Percentiles rank a stretch among this genome's conserved stretches.
phyloP scores from a whole-genome alignment of 2,113 vertebrate species.

The Monopterus albus region DNA sequence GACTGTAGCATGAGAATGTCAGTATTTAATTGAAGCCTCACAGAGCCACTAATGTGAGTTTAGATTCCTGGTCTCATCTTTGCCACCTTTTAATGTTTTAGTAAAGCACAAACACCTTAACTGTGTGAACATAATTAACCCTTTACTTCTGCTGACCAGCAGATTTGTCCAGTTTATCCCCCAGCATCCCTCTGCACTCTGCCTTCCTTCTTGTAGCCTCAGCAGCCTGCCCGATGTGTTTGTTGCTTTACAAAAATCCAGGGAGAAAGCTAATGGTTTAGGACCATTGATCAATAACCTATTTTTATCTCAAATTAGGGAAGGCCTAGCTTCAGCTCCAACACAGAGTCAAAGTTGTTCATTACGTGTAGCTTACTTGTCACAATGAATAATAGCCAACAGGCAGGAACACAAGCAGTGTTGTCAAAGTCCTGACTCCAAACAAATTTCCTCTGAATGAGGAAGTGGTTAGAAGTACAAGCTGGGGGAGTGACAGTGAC shows the following conservation, averaged over 20 bases:
- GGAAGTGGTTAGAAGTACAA: neutral
- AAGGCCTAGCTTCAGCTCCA: constrained; percentile 39
- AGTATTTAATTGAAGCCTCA: neutral
- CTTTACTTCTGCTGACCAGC: constrained; percentile 44
- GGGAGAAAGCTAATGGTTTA: constrained; percentile 45
- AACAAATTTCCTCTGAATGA: constrained; percentile 38
- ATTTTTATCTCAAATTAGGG: constrained; percentile 67
- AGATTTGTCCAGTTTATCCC: constrained; percentile 29
- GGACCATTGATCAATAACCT: constrained; percentile 67
- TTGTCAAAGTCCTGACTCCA: constrained; percentile 49
- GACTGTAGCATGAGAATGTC: neutral
- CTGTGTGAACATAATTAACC: constrained; percentile 27
- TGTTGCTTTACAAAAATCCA: constrained; percentile 40
- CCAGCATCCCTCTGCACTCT: neutral
- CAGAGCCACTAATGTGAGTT: neutral
- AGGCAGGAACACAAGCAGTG: constrained; percentile 43
- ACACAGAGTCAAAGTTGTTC: constrained; percentile 55
- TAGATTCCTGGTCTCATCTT: neutral
- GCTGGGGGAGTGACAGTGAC: constrained; percentile 10
- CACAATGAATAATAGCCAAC: constrained; percentile 67
- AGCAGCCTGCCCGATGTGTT: constrained; percentile 36
- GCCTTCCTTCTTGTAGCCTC: constrained; percentile 14
- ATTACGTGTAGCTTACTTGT: constrained; percentile 61
- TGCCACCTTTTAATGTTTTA: neutral
- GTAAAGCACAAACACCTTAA: constrained; percentile 4